Evolutionary conservation across 2,888 invertebrate genomes (phyloP), one percentile per base, ranked within the genome.

Genomic region (Hyposoter didymator): DNA sequence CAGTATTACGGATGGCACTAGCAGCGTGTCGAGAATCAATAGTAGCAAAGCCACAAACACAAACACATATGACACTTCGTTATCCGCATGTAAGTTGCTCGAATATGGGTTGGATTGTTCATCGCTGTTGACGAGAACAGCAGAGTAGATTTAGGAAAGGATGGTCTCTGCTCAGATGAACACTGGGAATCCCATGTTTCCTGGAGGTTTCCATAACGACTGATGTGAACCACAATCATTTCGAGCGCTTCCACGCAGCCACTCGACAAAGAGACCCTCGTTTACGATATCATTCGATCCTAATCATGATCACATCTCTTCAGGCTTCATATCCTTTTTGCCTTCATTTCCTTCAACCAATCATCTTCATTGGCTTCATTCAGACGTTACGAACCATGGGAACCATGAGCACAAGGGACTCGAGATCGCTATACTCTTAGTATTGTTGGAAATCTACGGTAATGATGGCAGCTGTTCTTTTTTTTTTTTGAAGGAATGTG

Each of bases 161-260:
- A 69, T 35, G 28, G 39, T 32, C 52, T 69, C 43, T 47, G 67
- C 19, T 73, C 22, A 62, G 66, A 39, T 43, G 52, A 73, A 70
- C 14, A 22, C n/a, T 45, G 28, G 67, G 47, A 62, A 55, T 62
- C 74, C 39, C 59, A 22, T 52, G 49, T 75, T 64, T 55, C 59
- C 47, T 45, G 39, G 22, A 66, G 39, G 67, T 81, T 78, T 73
- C 69, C 78, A 84, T 78, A 67, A 49, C 28, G 35, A 10, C 70
- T 39, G 35, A 59, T 47, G 39, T 10, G 39, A 80, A 80, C 72
- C 76, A 72, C 80, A 72, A 80, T 84, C 76, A 76, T 64, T 72
- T 55, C 66, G 17, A 70, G 47, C 62, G 28, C 55, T 35, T 75
- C 70, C 69, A 75, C 70, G 59, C 73, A 67, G 49, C 22, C 64